These are phyloP conservation scores for Pimpla rufipes DNA, from an alignment of 2,888 invertebrate species.

Conservation along the genomic window DNA sequence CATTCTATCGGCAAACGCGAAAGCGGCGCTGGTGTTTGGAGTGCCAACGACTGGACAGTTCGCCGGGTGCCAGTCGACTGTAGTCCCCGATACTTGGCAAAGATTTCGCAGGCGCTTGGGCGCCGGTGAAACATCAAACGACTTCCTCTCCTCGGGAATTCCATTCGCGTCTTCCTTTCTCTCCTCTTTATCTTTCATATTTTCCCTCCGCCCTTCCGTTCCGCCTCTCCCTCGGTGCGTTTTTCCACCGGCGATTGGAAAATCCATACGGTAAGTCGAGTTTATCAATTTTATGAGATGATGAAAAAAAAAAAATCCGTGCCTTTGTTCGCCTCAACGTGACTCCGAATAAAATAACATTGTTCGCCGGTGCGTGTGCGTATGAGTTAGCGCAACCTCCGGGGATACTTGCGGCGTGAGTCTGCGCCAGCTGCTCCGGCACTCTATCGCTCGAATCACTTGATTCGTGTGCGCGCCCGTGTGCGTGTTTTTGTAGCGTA, in stretches of 20 bases:
- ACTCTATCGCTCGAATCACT: constrained; percentile 12
- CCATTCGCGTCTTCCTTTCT: constrained; percentile 49
- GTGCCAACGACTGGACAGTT: background rate
- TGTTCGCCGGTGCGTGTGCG: background rate
- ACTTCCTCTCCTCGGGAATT: constrained; percentile 38
- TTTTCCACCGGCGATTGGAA: constrained; percentile 26
- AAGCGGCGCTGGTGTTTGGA: background rate
- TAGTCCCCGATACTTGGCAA: constrained; percentile 17
- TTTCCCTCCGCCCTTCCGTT: too few species aligned
- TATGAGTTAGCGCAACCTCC: background rate
- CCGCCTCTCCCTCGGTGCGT: constrained; percentile 7
- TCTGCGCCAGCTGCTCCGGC: constrained; percentile 47
- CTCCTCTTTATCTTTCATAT: constrained; percentile 14
- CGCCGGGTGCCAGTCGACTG: background rate
- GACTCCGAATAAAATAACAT: constrained; percentile 2
- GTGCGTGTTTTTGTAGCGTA: constrained; percentile 2
- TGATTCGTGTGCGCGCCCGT: constrained; percentile 1
- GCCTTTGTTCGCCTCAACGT: constrained; percentile 7
- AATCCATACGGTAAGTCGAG: constrained; percentile 14
- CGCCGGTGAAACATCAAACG: constrained; percentile 45
- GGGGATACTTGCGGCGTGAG: constrained; percentile 47
- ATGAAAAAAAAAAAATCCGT: constrained; percentile 4
- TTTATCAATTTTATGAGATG: constrained; percentile 22
- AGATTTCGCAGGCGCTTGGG: constrained; percentile 12
- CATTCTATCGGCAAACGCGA: background rate